These are phyloP conservation scores for Ophion ventricosus DNA, from an alignment of 2,888 invertebrate genomes.

Conservation along the genomic window DNA sequence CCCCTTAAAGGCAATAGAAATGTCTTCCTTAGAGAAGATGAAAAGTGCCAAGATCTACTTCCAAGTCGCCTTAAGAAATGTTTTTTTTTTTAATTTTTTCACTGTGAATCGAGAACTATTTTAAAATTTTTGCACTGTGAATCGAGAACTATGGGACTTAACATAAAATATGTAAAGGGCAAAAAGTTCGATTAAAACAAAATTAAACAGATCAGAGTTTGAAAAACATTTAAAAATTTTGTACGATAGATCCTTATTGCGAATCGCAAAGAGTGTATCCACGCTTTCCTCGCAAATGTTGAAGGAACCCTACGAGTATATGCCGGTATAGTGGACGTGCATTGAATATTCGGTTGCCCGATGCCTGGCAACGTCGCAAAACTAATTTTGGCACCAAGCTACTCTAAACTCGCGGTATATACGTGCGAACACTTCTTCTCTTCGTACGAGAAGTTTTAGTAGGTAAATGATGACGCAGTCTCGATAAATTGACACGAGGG, in stretches of 20 bases:
- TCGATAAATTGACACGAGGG: constrained; percentile 25
- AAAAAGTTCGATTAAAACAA: neutral
- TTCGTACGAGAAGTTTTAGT: constrained; percentile 25
- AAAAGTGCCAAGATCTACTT: too few relatives aligned
- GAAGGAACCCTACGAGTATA: neutral
- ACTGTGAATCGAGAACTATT: neutral
- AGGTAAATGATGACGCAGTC: constrained; percentile 22
- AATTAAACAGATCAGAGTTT: neutral
- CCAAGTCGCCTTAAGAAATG: too few relatives aligned
- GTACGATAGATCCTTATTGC: neutral
- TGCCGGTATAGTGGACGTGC: constrained; percentile 42
- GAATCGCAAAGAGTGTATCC: neutral
- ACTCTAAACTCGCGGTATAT: constrained; percentile 24
- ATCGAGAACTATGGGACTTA: neutral
- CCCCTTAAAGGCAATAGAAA: too few relatives aligned
- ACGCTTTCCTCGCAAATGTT: neutral
- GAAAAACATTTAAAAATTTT: neutral
- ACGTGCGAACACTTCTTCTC: constrained; percentile 34
- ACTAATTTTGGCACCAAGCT: constrained; percentile 61
- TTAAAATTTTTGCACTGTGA: too few relatives aligned
- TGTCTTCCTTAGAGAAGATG: too few relatives aligned
- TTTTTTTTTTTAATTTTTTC: too few relatives aligned
- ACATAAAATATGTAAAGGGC: neutral
- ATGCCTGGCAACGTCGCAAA: constrained; percentile 63
- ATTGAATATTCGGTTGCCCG: constrained; percentile 48